Evolutionary conservation across 2,797 vertebrate genomes (phyloP).

Genomic region (Columba guinea): DNA sequence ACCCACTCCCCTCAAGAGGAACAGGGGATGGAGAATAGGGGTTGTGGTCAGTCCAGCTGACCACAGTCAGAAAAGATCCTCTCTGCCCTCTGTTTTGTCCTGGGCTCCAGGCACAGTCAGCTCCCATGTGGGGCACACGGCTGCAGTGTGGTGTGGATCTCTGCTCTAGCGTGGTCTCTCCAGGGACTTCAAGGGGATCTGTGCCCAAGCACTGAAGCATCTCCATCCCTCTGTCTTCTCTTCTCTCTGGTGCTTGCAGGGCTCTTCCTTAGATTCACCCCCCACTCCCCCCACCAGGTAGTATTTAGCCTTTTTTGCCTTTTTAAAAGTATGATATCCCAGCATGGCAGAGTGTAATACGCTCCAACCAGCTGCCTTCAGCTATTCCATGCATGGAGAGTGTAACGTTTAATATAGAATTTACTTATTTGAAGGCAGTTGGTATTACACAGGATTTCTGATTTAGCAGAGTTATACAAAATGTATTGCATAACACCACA

Average conservation of each 20-base stretch:
- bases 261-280: background rate
- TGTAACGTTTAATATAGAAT: background rate
- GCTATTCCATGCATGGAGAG: fast-evolving
- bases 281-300: too few species aligned
- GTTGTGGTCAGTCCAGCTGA: background rate
- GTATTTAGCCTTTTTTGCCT: background rate
- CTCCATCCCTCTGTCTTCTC: background rate
- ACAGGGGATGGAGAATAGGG: background rate
- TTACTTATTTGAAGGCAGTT: background rate
- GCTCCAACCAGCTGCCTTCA: background rate
- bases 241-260: background rate
- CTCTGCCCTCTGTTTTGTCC: background rate
- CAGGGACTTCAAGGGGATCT: background rate
- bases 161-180: background rate
- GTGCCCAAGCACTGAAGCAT: background rate
- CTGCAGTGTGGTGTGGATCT: background rate
- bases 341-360: background rate
- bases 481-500: too few species aligned
- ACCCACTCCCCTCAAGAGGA: fast-evolving
- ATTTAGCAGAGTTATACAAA: background rate
- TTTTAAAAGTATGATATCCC: background rate
- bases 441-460: background rate
- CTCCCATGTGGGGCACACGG: too few species aligned
- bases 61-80: background rate
- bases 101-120: too few species aligned